These are phyloP conservation scores for Ptychoptera contaminata DNA, from an alignment of 2,888 invertebrate genomes.

Conservation along the genomic window DNA sequence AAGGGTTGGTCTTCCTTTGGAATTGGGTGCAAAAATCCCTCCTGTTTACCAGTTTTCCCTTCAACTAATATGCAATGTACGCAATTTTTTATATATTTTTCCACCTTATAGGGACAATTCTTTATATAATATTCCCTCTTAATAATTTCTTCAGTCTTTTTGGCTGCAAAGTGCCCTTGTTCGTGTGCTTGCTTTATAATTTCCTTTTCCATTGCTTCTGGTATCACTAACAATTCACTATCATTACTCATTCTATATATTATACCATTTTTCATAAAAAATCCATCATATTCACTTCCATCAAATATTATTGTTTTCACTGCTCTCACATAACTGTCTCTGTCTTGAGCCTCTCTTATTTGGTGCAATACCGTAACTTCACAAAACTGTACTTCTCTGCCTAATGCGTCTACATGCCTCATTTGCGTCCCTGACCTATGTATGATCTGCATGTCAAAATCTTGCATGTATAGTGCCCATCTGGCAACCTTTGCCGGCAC, in stretches of 20 bases:
- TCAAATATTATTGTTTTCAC: not conserved
- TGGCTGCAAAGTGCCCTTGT: not conserved
- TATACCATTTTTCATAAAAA: not conserved
- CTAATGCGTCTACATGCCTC: conserved; percentile 6
- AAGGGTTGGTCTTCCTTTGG: no score
- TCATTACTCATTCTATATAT: not conserved
- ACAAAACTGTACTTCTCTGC: not conserved
- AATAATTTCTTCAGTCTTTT: not conserved
- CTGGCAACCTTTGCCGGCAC: no score
- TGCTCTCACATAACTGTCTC: not conserved
- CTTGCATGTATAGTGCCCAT: no score
- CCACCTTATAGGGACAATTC: not conserved
- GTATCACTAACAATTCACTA: not conserved
- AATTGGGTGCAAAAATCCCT: not conserved
- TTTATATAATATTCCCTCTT: not conserved
- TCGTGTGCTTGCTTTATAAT: not conserved
- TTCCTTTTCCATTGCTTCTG: not conserved
- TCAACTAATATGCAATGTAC: not conserved
- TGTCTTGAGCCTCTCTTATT: not conserved
- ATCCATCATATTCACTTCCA: not conserved
- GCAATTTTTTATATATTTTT: not conserved
- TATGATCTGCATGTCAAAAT: no score
- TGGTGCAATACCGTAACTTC: not conserved
- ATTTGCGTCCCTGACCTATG: no score
- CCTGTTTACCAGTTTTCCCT: not conserved